Evolutionary conservation across 2,888 invertebrate species (phyloP).

Genomic region (Cheilosia vernalis): DNA sequence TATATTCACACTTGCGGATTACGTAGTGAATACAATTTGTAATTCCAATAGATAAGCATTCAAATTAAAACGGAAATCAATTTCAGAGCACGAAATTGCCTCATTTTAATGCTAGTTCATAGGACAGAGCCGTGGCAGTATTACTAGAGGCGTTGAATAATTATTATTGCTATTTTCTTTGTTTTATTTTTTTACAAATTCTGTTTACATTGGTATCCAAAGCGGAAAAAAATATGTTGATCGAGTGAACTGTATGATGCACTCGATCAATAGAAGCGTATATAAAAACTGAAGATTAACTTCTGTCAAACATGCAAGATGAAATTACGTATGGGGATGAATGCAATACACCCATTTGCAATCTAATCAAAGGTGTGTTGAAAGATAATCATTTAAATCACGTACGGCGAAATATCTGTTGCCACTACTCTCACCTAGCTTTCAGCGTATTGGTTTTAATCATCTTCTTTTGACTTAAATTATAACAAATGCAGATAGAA

Average conservation of each 20-base stretch:
- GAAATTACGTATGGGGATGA: neutral
- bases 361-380: conserved; percentile 2
- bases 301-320: conserved; percentile 8
- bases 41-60: conserved; percentile 20
- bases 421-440: neutral
- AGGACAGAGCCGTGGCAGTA: conserved; percentile 21
- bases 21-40: neutral
- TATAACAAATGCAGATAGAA: neutral
- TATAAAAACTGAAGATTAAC: conserved; percentile 1
- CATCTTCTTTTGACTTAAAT: neutral
- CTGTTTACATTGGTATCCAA: conserved; percentile 10
- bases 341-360: neutral
- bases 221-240: neutral
- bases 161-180: conserved; percentile 17
- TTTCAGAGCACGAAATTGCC: conserved; percentile 29
- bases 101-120: conserved; percentile 25
- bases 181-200: conserved; percentile 19
- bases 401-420: conserved; percentile 13
- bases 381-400: conserved; percentile 7
- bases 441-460: neutral
- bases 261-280: neutral
- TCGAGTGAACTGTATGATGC: conserved; percentile 4
- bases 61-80: conserved; percentile 30
- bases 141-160: conserved; percentile 6
- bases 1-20: conserved; percentile 9